Evolutionary conservation across 2,797 vertebrate species (phyloP), one percentile per base, ranked within the genome.

Genomic region (Tragelaphus oryx): DNA sequence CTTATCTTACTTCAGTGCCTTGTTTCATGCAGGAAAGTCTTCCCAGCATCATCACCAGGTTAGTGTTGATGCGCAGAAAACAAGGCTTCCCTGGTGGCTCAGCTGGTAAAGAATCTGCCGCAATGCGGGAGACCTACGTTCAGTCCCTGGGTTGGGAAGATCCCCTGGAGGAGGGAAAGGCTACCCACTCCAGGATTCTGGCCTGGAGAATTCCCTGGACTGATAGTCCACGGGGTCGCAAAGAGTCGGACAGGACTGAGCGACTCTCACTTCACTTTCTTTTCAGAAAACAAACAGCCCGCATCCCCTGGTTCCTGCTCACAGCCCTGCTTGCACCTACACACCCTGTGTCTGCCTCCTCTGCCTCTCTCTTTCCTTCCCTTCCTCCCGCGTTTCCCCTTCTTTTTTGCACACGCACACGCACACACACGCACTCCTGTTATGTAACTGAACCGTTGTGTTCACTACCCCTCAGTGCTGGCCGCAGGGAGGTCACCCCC

Each of bases 41-140:
- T 59, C 65, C 33, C 30, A 82, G 74, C 76, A 8, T 24, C 44
- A 84, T 41, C 30, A 3, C 12, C 79, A 50, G 22, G 2, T 50
- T 82, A 57, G 13, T 57, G 37, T 50, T 33, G 26, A 20, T 37
- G 22, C 74, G 79, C 37, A 79, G 54, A 87, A 87, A 80, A 2
- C 4, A 10, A 37, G 18, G 10, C 33, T 37, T 22, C 65, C 18
- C 18, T 12, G 18, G 65, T 12, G 33, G 33, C 33, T 68, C 18
- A 3, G 65, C 65, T 12, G 65, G 65, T 68, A 0, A 68, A 37
- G 65, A 3, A 68, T 37, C 65, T 2, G 2, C 18, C 0, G 9
- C 65, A 68, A 3, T 6, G 9, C 5, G 0, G 18, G 9, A 68
- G 33, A 3, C 33, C 65, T 37, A 18, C 0, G 55, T 57, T 24